Conservation (phyloP, 2,113 vertebrate species). For the Cyphomyrus plagiostoma region DNA sequence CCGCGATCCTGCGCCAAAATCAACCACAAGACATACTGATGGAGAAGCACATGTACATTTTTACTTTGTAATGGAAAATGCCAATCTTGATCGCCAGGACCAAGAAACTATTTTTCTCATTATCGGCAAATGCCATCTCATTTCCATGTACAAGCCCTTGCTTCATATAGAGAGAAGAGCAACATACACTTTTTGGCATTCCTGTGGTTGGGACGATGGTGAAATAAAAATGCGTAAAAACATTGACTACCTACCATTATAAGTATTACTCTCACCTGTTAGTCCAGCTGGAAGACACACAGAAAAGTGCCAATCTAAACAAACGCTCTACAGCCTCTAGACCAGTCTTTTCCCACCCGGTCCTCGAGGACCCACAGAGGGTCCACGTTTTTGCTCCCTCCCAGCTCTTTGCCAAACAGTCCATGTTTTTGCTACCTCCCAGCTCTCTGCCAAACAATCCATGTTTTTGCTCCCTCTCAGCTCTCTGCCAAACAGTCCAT, state of each 20-base stretch:
- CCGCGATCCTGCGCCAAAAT: slow-evolving; percentile 28
- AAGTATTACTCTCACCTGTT: neutral
- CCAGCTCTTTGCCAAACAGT: too few species aligned
- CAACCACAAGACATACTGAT: slow-evolving; percentile 36
- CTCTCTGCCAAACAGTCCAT: too few species aligned
- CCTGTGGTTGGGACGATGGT: neutral
- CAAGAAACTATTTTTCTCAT: slow-evolving; percentile 56
- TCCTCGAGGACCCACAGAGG: neutral
- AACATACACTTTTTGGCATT: slow-evolving; percentile 12
- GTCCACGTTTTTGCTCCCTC: neutral
- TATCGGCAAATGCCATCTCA: slow-evolving; percentile 62
- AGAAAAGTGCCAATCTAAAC: slow-evolving; percentile 22
- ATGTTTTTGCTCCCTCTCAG: too few species aligned
- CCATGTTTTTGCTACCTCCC: too few species aligned
- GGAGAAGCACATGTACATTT: slow-evolving; percentile 64
- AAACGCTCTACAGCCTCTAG: neutral
- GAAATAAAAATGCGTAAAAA: neutral
- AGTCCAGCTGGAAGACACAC: neutral
- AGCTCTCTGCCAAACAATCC: too few species aligned
- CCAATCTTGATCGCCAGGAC: slow-evolving; percentile 57
- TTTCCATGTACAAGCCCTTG: slow-evolving; percentile 55
- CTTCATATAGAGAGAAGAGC: slow-evolving; percentile 50
- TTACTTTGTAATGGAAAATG: slow-evolving; percentile 70
- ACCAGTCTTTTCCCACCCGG: neutral
- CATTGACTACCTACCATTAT: neutral